Base-by-base conservation (phyloP, 1,140 invertebrate species). In the Diachasmimorpha longicaudata region DNA sequence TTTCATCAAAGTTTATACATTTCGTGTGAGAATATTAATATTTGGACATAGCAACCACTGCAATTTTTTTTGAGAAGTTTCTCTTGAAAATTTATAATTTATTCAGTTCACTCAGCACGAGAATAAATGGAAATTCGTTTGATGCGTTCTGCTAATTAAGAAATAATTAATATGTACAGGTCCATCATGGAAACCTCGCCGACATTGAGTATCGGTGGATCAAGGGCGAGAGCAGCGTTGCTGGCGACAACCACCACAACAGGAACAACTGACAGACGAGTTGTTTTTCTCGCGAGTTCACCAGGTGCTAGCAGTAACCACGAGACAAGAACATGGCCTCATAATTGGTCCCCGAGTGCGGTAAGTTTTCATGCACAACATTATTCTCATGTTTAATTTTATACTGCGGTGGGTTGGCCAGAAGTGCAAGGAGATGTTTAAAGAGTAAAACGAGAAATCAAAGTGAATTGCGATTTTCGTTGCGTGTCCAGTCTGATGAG, bases 261-360 rank as follows among this genome's bases (percentile, higher is more conserved):
- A 39, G 85, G 85, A 78, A 85, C 80, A 78, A 77, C 81, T 75
- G 82, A 88, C 70, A 85, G 88, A 77, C 80, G 87, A 25, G 87
- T 88, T 75, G 86, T 88, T 52, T 88, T 88, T 79, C 82, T 89
- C 77, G 84, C 85, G 14, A 86, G 87, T 78, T 83, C 87, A 78
- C 83, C 87, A 25, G 75, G 58, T 58, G 79, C 81, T 16, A 78
- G 81, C 10, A 78, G 73, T 42, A 82, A 83, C 76, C 84, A 87
- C 72, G 88, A 89, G 70, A 87, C 85, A 4, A 85, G 85, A 66
- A 89, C 88, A 48, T 89, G 88, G 88, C 88, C 88, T 39, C 88
- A 89, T 79, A 84, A 89, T 72, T 89, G 88, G 88, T 87, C 88
- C 6, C 88, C 87, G n/a, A 83, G 86, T 67, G 82, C 83, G 85